A percentile compares a stretch with the other conserved stretches of the same genome.
These are phyloP conservation scores for Oceanites oceanicus DNA, from an alignment of 2,113 vertebrate species.

Conservation along the genomic window DNA sequence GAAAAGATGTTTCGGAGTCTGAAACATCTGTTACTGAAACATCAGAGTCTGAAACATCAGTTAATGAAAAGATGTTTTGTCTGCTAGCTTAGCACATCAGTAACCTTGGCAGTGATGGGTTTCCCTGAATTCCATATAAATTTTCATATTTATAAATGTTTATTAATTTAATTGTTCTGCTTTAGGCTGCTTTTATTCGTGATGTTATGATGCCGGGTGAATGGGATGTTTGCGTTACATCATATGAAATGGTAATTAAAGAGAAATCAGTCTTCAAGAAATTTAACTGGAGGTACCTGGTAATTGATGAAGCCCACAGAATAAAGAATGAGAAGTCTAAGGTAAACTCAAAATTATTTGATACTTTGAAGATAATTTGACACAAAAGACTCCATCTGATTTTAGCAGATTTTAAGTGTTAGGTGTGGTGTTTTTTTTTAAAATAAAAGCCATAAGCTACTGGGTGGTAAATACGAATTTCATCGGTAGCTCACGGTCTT, in stretches of 20 bases:
- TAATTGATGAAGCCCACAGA: constrained; percentile 90
- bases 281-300: constrained; percentile 90
- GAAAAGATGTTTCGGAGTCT: background rate
- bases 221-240: constrained; percentile 91
- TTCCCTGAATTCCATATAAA: background rate
- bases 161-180: constrained; percentile 21
- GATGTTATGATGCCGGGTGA: constrained; percentile 93
- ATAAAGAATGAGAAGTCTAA: constrained; percentile 94
- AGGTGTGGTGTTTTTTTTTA: background rate
- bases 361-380: background rate
- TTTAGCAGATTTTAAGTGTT: background rate
- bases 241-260: constrained; percentile 90
- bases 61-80: background rate
- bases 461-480: background rate
- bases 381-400: background rate
- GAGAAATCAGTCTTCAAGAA: constrained; percentile 92
- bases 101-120: background rate
- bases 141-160: background rate
- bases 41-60: no score
- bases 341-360: constrained; percentile 66
- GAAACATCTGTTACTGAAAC: no score
- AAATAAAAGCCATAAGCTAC: background rate
- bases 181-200: constrained; percentile 87
- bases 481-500: background rate
- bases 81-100: background rate